Evolutionary conservation across 2,797 vertebrate genomes (phyloP), one percentile per base, ranked within the genome.

Genomic region (Sardinella longiceps): DNA sequence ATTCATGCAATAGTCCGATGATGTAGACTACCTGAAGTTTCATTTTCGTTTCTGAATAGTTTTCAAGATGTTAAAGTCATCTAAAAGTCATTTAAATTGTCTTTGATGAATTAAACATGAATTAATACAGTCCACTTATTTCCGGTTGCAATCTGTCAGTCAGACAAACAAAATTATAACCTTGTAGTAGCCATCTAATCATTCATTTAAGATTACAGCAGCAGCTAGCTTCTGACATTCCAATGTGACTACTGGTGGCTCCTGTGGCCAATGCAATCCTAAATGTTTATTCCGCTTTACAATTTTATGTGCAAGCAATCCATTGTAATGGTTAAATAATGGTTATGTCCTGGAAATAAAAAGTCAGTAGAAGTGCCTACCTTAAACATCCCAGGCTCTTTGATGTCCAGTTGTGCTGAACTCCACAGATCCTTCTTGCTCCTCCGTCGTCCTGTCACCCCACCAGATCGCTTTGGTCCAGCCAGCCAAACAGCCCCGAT

Each of bases 331-430:
- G n/a, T n/a, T n/a, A 48, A 4, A 9, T 12, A 48, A 4, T 48
- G 11, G 11, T 48, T 10, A 48, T 48, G 12, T 1, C 12, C 4
- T 3, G 2, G 4, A 43, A 43, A 43, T 43, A 43, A 43, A 43
- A 43, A 10, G 46, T 48, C 7, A 12, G 46, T 48, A 77, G 23
- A 15, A 12, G 87, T 0, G 89, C 96, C 93, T 85, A 99, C 98
- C 97, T 98, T 99, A 81, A 97, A 93, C 86, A 98, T 97, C 87
- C 96, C 95, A 37, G 98, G 98, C 91, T 99, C 97, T 89, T 95
- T 95, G 90, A 99, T 97, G 88, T 97, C 96, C 86, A 98, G 89
- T 88, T 94, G 93, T 81, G 91, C 89, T 37, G 93, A 87, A 84
- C 94, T 94, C 93, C 94, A 93, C 48, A 70, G 91, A 81, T 92